Base-by-base conservation (phyloP, 2,113 vertebrate genomes). In the Chroicocephalus ridibundus region DNA sequence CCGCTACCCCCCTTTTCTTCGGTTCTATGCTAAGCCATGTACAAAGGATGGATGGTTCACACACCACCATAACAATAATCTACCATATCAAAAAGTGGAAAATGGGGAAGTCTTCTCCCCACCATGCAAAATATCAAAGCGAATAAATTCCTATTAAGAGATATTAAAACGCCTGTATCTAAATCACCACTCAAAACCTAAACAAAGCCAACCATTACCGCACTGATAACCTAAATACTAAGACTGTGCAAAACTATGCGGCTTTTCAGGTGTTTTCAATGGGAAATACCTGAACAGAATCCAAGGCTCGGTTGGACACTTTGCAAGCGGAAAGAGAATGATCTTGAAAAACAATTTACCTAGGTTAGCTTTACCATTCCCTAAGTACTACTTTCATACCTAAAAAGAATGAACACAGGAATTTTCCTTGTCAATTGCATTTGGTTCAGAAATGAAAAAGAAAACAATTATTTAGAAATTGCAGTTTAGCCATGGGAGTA, bases 11-110 rank as follows among this genome's bases (percentile, higher is more conserved):
- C 90, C 88, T 97, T 97, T 98, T 96, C 97, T 98, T 98, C 94
- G 98, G 99, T 98, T 99, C 98, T 98, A 89, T 98, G 98, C 98
- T 99, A 99, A 99, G 99, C 99, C 98, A 97, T 98, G 98, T 99
- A 99, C 99, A 99, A 99, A 99, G 98, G 98, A 98, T 97, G 97
- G 98, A 97, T 95, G 98, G 98, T 98, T 99, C 98, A 97, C 98
- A 98, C 98, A 98, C 98, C 98, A 97, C 97, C 97, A 69, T 96
- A 97, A 98, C 97, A 98, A 98, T 98, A 99, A 99, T 99, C 99
- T 98, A 98, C 97, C 98, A 97, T 97, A 98, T 98, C 98, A 97
- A 98, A 97, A 98, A 96, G 97, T 98, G 98, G 96, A 97, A 98
- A 98, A 98, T 38, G 72, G 95, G 95, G 95, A 96, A 98, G 95